Conservation (phyloP, 2,113 vertebrate species). For the Campylorhamphus procurvoides region DNA sequence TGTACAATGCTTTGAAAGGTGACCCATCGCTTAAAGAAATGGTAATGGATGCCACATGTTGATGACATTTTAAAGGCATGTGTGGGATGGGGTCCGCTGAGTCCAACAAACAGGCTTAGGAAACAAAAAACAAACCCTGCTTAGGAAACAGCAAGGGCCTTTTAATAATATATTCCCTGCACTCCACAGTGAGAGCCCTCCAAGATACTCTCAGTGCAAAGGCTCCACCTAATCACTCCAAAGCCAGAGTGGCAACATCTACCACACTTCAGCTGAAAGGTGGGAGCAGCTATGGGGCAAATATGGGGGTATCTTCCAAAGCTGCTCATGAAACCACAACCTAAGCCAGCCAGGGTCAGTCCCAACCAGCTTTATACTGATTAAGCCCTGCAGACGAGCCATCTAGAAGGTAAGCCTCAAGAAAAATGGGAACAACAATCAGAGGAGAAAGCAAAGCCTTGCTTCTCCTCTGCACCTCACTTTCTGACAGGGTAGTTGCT, state of each 20-base stretch:
- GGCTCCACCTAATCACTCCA: not conserved
- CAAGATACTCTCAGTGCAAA: fast-evolving
- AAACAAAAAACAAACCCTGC: not conserved
- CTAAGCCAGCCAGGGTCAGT: not conserved
- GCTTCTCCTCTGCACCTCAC: not conserved
- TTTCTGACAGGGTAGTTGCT: not conserved
- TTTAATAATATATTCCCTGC: not conserved
- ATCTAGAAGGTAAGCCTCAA: not conserved
- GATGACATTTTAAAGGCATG: not conserved
- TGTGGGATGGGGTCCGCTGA: not conserved
- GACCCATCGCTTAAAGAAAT: not conserved
- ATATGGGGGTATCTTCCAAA: not conserved
- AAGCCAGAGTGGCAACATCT: not conserved
- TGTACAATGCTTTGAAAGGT: not conserved
- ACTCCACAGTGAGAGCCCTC: not conserved
- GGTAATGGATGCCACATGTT: not conserved
- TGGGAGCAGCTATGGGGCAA: not conserved
- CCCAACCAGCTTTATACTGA: not conserved
- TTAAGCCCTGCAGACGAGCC: not conserved
- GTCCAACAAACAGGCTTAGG: not conserved
- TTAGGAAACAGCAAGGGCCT: not conserved
- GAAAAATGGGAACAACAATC: not conserved
- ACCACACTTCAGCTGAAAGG: not conserved
- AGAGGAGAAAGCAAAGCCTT: not conserved
- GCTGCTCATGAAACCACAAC: not conserved